Evolutionary conservation across 2,113 vertebrate species (phyloP).

Genomic region (Gopherus evgoodei): DNA sequence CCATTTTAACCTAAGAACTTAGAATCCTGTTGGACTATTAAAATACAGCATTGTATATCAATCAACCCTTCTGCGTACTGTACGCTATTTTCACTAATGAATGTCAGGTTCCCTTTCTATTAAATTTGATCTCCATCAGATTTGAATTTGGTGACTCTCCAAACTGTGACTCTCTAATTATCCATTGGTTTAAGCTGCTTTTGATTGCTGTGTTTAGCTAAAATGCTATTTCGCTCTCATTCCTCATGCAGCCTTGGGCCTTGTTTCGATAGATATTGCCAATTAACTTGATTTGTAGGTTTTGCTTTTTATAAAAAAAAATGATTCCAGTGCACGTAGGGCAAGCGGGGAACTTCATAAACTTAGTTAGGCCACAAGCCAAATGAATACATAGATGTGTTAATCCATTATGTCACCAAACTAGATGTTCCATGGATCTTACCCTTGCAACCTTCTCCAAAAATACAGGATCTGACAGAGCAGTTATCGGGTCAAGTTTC

Average conservation of each 20-base stretch:
- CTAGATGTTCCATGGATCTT: background rate
- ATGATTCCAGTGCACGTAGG: background rate
- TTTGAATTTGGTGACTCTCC: slow-evolving; percentile 33
- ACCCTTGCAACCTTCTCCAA: background rate
- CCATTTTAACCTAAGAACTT: background rate
- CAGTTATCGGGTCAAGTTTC: no score
- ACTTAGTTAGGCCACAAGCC: background rate
- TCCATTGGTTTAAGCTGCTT: slow-evolving; percentile 24
- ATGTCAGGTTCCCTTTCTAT: slow-evolving; percentile 4
- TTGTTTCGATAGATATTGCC: background rate
- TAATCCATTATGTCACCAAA: background rate
- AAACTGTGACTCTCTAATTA: slow-evolving; percentile 41
- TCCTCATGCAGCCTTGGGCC: background rate
- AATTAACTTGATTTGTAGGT: background rate
- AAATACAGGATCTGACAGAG: background rate
- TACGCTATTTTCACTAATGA: background rate
- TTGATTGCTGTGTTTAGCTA: slow-evolving; percentile 9
- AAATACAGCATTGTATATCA: background rate
- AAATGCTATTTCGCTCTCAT: background rate
- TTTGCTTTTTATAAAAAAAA: background rate
- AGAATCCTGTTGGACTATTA: background rate
- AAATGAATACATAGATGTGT: background rate
- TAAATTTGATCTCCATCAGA: slow-evolving; percentile 27
- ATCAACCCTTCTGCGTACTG: background rate
- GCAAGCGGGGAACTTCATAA: background rate